These are phyloP conservation scores for Lipophrys pholis DNA, from an alignment of 2,113 vertebrate genomes.

Conservation along the genomic window DNA sequence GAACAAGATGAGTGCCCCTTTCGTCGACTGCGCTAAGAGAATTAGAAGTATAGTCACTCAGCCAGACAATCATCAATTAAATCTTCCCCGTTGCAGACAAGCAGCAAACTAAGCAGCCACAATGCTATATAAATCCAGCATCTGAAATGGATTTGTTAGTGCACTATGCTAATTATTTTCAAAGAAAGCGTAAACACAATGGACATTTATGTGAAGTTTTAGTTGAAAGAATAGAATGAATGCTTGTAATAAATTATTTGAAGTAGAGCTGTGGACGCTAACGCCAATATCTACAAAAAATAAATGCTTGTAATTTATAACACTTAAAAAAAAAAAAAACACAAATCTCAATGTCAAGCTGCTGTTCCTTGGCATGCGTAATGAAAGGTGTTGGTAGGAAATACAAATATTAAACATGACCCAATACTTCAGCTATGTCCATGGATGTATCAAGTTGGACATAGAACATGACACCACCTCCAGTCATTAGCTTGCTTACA, in stretches of 20 bases:
- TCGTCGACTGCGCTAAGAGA: slow-evolving; percentile 59
- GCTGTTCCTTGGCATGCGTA: background rate
- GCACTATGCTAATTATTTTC: slow-evolving; percentile 31
- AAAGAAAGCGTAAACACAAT: slow-evolving; percentile 8
- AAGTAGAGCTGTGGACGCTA: background rate
- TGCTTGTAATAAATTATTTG: background rate
- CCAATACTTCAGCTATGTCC: too few relatives aligned
- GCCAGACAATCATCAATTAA: slow-evolving; percentile 68
- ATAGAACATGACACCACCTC: too few relatives aligned
- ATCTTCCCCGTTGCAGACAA: slow-evolving; percentile 33
- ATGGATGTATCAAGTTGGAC: too few relatives aligned
- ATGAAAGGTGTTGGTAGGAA: background rate
- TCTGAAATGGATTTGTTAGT: slow-evolving; percentile 25
- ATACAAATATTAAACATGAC: too few relatives aligned
- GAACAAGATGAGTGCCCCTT: slow-evolving; percentile 50
- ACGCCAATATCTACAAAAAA: background rate
- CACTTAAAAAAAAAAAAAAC: background rate
- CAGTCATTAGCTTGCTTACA: too few relatives aligned
- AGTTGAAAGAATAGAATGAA: background rate
- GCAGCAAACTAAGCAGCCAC: slow-evolving; percentile 30
- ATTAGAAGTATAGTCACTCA: slow-evolving; percentile 63
- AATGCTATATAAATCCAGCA: slow-evolving; percentile 32
- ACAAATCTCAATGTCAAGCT: background rate
- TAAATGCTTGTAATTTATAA: background rate
- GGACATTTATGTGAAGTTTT: slow-evolving; percentile 30